A percentile compares a stretch with the other conserved stretches of the same genome.
phyloP scores from a whole-genome alignment of 2,797 vertebrate genomes.

The Perodicticus potto region DNA sequence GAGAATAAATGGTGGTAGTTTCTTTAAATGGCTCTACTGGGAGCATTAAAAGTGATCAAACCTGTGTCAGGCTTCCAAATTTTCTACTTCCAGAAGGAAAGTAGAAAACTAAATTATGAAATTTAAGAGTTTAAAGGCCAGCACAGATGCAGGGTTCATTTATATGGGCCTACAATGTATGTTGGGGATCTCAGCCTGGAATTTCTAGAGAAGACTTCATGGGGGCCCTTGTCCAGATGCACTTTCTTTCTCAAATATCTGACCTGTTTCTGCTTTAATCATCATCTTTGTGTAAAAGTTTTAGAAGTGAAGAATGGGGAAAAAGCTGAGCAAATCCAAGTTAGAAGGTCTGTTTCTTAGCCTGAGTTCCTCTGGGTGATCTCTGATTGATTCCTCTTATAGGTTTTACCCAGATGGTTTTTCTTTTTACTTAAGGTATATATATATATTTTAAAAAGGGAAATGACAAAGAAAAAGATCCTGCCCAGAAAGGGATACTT shows the following conservation, averaged over 20 bases:
- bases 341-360: conserved; percentile 26
- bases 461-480: background rate
- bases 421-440: conserved; percentile 63
- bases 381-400: conserved; percentile 2
- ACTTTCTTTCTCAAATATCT: conserved; percentile 41
- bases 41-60: background rate
- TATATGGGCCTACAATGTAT: background rate
- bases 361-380: background rate
- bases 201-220: background rate
- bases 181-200: background rate
- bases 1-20: background rate
- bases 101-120: background rate
- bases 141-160: background rate
- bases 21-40: background rate
- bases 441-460: background rate
- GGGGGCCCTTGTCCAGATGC: background rate
- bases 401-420: conserved; percentile 60
- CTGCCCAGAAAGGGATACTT: conserved; percentile 32
- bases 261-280: conserved; percentile 52
- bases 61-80: background rate
- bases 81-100: background rate
- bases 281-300: conserved; percentile 8
- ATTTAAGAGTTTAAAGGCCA: background rate
- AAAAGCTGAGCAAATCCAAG: background rate
- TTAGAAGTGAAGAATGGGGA: background rate